Evolutionary conservation across 2,797 vertebrate species (phyloP), one percentile per base, ranked within the genome.

Genomic region (Galagoides demidoff): DNA sequence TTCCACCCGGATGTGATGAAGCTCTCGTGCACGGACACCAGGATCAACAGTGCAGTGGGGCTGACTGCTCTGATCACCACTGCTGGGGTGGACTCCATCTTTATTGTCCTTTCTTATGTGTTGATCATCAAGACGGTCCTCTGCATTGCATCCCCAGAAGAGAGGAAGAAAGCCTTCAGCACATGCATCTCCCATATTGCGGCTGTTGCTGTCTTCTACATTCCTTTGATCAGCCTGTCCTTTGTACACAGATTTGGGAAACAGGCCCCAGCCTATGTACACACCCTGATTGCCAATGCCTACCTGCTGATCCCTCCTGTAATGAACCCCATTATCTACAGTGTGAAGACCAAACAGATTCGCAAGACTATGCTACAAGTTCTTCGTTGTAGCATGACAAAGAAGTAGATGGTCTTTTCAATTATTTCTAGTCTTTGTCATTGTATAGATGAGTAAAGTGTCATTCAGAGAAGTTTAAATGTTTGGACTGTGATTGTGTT

Each of bases 291-390:
- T 82, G 98, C 97, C 52, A 98, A 98, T 76, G 52, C 95, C 23
- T 98, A 97, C 37, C 73, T 98, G 31, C 45, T 97, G 6, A 81
- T 97, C 31, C 96, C 95, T 1, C 96, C 96, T n/a, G 90, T 97
- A 52, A 94, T 98, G 86, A 98, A 98, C 76, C 98, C 98, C 0
- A 9, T 98, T 1, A 97, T 98, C 61, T 98, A 98, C 55, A 98
- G 98, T 66, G 92, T 98, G 11, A 98, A 98, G 43, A 98, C 97
- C 84, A 98, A 98, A 83, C 97, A 97, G 43, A 98, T 98, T 64
- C 66, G 81, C 0, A 89, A 43, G 4, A 20, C 71, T 85, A 25
- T 95, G 43, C 5, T 95, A 14, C 93, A 89, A 71, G 11, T 78
- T 82, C 61, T 95, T 13, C 74, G 90, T 64, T 39, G 1, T 12